phyloP scores from a whole-genome alignment of 2,113 vertebrate species.

The Gymnocephalus cernua region DNA sequence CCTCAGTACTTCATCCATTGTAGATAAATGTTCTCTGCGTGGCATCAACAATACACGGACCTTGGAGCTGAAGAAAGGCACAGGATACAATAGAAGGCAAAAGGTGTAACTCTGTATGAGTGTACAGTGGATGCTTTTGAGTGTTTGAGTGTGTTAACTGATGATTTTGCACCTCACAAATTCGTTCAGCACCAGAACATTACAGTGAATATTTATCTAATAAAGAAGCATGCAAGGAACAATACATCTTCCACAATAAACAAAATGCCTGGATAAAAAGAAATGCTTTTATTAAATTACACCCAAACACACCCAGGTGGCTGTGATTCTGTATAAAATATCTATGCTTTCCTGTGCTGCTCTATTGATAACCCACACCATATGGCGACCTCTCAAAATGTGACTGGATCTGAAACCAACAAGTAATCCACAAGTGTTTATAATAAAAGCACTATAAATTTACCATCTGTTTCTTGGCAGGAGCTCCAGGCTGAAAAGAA shows the following conservation, averaged over 20 bases:
- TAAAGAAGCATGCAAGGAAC: neutral
- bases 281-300: conserved; percentile 11
- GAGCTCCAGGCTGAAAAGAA: conserved; percentile 6
- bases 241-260: conserved; percentile 2
- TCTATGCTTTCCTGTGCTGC: neutral
- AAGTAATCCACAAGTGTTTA: conserved; percentile 47
- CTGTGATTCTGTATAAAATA: neutral
- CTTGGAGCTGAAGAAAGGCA: conserved; percentile 3
- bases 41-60: neutral
- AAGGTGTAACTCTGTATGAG: neutral
- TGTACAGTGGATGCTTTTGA: neutral
- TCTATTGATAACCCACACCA: conserved; percentile 23
- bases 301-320: neutral
- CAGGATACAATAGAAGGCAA: neutral
- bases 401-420: conserved; percentile 34
- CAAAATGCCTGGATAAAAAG: neutral
- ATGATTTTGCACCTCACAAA: conserved; percentile 16
- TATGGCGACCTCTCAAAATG: conserved; percentile 33
- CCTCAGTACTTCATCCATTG: neutral
- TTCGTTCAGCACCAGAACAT: neutral
- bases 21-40: neutral
- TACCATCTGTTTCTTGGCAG: conserved; percentile 47
- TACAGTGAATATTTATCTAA: neutral
- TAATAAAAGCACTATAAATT: conserved; percentile 45
- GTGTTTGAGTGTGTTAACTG: neutral